These are phyloP conservation scores for Cyprinodon brontotheroides DNA, from an alignment of 2,113 vertebrate genomes.

Conservation along the genomic window DNA sequence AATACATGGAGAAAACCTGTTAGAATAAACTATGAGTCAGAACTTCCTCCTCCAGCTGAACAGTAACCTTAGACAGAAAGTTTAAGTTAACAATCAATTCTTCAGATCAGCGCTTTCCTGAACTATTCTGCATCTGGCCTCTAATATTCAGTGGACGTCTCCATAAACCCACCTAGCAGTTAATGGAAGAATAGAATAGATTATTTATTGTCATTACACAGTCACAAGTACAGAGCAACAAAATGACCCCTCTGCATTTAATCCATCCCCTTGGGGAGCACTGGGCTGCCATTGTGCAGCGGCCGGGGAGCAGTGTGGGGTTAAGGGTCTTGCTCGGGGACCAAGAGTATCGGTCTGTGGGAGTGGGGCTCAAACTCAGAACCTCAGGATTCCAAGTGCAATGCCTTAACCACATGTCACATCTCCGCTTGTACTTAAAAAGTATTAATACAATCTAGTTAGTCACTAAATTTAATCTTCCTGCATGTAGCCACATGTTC, in stretches of 20 bases:
- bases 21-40: not conserved
- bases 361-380: too few species aligned
- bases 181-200: not conserved
- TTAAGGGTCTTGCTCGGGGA: too few species aligned
- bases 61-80: not conserved
- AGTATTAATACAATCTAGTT: not conserved
- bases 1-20: too few species aligned
- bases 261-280: too few species aligned
- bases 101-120: not conserved
- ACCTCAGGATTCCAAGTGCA: too few species aligned
- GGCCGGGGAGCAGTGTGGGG: too few species aligned
- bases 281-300: too few species aligned
- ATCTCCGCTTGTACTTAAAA: not conserved
- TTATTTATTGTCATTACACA: too few species aligned
- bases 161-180: not conserved
- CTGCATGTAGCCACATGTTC: not conserved
- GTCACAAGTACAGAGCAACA: too few species aligned
- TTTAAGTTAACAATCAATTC: not conserved
- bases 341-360: too few species aligned
- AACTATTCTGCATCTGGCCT: not conserved
- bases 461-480: not conserved
- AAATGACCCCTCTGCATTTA: too few species aligned
- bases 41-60: not conserved
- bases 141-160: not conserved
- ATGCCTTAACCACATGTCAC: too few species aligned